Percentiles rank a stretch among this genome's conserved stretches.
Conservation (phyloP, 2,888 invertebrate species). For the Epistrophella euchroma region DNA sequence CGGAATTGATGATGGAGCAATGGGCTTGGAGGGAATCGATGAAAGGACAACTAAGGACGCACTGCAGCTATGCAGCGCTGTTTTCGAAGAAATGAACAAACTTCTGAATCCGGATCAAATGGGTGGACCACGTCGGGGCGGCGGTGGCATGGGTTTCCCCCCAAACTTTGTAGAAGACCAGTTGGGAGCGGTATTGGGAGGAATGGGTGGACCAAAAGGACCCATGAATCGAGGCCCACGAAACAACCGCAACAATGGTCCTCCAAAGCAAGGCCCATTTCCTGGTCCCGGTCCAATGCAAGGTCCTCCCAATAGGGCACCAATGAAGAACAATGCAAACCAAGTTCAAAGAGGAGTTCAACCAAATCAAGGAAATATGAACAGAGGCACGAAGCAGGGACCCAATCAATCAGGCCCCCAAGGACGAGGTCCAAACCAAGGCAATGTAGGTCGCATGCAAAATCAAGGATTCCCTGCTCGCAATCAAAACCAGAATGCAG, state of each 20-base stretch:
- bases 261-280: background rate
- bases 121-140: slow-evolving; percentile 38
- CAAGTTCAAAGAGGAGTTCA: background rate
- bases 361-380: slow-evolving; percentile 5
- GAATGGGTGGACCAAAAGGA: slow-evolving; percentile 32
- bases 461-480: slow-evolving; percentile 7
- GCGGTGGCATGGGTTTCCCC: slow-evolving; percentile 58
- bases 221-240: slow-evolving; percentile 27
- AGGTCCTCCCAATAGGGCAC: background rate
- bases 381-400: slow-evolving; percentile 13
- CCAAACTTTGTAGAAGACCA: slow-evolving; percentile 48
- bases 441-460: slow-evolving; percentile 12
- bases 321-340: background rate
- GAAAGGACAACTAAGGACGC: slow-evolving; percentile 67
- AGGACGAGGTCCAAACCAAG: slow-evolving; percentile 4
- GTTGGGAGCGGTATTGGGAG: slow-evolving; percentile 4
- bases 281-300: background rate
- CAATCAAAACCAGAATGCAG: slow-evolving; percentile 22
- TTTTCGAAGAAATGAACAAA: slow-evolving; percentile 70
- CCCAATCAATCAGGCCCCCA: background rate
- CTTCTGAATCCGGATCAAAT: slow-evolving; percentile 47
- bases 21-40: slow-evolving; percentile 60
- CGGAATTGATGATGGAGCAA: slow-evolving; percentile 7
- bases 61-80: slow-evolving; percentile 67
- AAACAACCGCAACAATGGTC: slow-evolving; percentile 50